These are phyloP conservation scores for Leucophenga montana DNA, from an alignment of 2,888 invertebrate species.

Conservation along the genomic window DNA sequence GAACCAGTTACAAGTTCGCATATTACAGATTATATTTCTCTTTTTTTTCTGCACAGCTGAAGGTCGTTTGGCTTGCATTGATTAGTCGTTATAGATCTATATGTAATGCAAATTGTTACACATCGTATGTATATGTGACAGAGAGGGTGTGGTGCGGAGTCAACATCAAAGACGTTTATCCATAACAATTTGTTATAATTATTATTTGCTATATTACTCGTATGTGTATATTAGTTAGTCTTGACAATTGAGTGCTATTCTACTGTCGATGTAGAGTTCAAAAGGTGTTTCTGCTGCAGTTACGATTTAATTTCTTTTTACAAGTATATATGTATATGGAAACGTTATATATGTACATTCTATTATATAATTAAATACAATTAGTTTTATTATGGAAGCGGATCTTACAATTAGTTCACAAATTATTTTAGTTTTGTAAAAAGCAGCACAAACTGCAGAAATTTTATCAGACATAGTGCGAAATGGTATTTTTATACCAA, in stretches of 20 bases:
- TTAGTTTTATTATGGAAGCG: slow-evolving; percentile 7
- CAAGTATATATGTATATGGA: not conserved
- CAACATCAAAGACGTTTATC: not conserved
- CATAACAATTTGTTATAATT: slow-evolving; percentile 15
- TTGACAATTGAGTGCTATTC: not conserved
- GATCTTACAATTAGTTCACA: slow-evolving; percentile 1
- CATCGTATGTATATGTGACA: not conserved
- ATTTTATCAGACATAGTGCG: too few relatives aligned
- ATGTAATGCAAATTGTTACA: not conserved
- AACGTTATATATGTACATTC: not conserved
- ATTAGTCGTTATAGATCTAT: not conserved
- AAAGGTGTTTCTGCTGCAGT: slow-evolving; percentile 1
- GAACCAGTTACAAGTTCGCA: slow-evolving; percentile 25
- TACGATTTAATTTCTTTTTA: not conserved
- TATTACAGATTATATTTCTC: slow-evolving; percentile 12
- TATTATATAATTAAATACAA: not conserved
- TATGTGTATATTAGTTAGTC: not conserved
- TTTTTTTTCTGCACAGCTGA: not conserved
- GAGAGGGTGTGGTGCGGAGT: not conserved
- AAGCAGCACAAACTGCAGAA: too few relatives aligned
- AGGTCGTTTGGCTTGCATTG: slow-evolving; percentile 21
- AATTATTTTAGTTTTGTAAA: too few relatives aligned
- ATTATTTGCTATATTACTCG: not conserved
- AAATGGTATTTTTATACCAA: too few relatives aligned
- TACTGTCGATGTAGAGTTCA: not conserved